Evolutionary conservation across 2,888 invertebrate species (phyloP), one percentile per base, ranked within the genome.

Genomic region (Seladonia tumulorum): DNA sequence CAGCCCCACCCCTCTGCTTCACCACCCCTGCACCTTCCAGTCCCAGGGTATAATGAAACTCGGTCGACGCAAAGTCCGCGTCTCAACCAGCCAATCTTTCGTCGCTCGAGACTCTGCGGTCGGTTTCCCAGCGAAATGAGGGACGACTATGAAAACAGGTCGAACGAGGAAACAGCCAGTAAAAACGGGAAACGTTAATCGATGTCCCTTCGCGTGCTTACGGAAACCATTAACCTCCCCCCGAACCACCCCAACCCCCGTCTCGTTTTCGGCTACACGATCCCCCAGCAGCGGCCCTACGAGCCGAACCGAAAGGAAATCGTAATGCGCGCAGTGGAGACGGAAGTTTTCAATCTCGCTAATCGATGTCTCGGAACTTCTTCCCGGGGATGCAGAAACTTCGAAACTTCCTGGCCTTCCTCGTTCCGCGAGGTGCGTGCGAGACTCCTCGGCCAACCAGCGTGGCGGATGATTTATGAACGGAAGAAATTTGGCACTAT

Each of bases 321-420:
- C 82, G 88, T 88, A 88, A 88, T 86, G 83, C 80, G 79, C 79
- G 79, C 81, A 66, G 75, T 49, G 60, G 45, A 70, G 76, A 80
- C 83, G 89, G 84, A 89, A 89, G 89, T 89, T 89, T 89, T 89
- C 88, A 89, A 89, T 89, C 89, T 89, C 82, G 79, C 84, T 89
- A 89, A 87, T 89, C 87, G 89, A 87, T 87, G 87, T 87, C 89
- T 87, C 81, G 85, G 83, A 89, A 89, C 87, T 89, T 89, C 86
- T 82, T 79, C 81, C 83, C 22, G 73, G 72, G 25, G 77, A 70
- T 76, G 60, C 42, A 66, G 47, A 25, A 76, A 87, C 86, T 87
- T 78, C n/a, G 82, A 60, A 83, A 83, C 87, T 87, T 85, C 78
- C 75, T 75, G 76, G 75, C 42, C 66, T 25, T 72, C 82, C 75